phyloP scores from a whole-genome alignment of 2,888 invertebrate species.

The Drosophila robusta region DNA sequence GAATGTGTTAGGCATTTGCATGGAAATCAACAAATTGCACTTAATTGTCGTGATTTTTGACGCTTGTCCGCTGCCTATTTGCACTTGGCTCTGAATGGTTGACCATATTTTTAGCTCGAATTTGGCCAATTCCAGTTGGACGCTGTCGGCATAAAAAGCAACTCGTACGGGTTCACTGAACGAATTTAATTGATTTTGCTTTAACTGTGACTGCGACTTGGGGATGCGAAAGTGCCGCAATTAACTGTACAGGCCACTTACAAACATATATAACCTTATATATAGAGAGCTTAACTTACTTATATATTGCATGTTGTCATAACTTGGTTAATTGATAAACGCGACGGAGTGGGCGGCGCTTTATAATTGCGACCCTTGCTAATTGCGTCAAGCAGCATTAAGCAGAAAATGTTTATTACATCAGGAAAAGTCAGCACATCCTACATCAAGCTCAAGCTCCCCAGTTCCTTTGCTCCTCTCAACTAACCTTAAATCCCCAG shows the following conservation, averaged over 20 bases:
- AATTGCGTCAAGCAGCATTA: constrained; percentile 35
- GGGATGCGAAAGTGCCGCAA: constrained; percentile 59
- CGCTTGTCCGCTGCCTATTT: background rate
- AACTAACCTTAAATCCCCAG: background rate
- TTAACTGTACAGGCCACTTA: constrained; percentile 36
- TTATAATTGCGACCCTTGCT: constrained; percentile 22
- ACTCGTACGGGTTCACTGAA: constrained; percentile 64
- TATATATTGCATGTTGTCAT: constrained; percentile 36
- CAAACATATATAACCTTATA: background rate
- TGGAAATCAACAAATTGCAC: constrained; percentile 43
- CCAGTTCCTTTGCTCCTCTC: background rate
- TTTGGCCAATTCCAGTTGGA: constrained; percentile 41
- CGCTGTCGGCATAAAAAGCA: constrained; percentile 37
- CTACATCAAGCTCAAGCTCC: constrained; percentile 5
- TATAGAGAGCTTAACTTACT: background rate
- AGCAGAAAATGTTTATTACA: constrained; percentile 37
- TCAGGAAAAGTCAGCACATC: constrained; percentile 19
- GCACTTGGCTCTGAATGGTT: constrained; percentile 24
- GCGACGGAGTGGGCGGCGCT: constrained; percentile 31
- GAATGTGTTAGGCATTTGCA: constrained; percentile 3
- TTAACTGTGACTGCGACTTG: constrained; percentile 23
- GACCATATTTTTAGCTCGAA: constrained; percentile 4
- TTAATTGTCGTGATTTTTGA: constrained; percentile 54
- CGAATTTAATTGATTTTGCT: constrained; percentile 66
- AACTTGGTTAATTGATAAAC: constrained; percentile 53